A percentile compares a stretch with the other conserved stretches of the same genome.
phyloP scores from a whole-genome alignment of 1,140 invertebrate species.

The Venustaconcha ellipsiformis region DNA sequence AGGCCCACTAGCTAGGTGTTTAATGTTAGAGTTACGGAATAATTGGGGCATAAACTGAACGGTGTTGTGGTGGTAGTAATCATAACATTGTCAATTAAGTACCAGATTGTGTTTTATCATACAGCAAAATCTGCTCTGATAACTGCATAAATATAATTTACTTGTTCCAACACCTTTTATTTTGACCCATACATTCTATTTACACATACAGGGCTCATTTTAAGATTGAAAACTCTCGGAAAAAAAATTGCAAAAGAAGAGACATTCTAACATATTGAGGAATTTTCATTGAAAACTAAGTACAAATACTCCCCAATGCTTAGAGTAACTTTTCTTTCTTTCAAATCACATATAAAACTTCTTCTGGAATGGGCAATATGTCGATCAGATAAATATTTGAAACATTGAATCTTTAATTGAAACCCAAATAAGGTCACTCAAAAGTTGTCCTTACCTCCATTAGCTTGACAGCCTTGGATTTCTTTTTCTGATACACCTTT shows the following conservation, averaged over 20 bases:
- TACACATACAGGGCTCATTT: no score
- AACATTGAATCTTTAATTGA: neutral
- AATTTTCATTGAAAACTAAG: constrained; percentile 26
- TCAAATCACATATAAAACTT: neutral
- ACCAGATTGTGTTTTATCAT: no score
- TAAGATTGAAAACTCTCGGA: no score
- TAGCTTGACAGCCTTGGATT: constrained; percentile 52
- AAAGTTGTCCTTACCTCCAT: constrained; percentile 38
- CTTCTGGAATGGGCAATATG: neutral
- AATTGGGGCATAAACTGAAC: no score
- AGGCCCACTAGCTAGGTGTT: neutral
- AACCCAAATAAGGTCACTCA: neutral
- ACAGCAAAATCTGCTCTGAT: neutral
- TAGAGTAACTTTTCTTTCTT: neutral
- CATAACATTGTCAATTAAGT: no score
- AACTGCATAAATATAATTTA: neutral
- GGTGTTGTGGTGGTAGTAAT: no score
- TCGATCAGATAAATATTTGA: neutral
- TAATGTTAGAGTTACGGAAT: neutral
- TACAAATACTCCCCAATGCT: neutral
- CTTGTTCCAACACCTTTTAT: neutral
- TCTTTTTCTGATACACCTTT: constrained; percentile 56
- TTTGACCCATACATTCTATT: no score
- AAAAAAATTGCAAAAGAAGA: neutral
- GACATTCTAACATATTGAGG: constrained; percentile 4